A percentile compares a stretch with the other conserved stretches of the same genome.
Evolutionary conservation across 2,888 invertebrate species (phyloP).

Genomic region (Pristionchus maxplancki): DNA sequence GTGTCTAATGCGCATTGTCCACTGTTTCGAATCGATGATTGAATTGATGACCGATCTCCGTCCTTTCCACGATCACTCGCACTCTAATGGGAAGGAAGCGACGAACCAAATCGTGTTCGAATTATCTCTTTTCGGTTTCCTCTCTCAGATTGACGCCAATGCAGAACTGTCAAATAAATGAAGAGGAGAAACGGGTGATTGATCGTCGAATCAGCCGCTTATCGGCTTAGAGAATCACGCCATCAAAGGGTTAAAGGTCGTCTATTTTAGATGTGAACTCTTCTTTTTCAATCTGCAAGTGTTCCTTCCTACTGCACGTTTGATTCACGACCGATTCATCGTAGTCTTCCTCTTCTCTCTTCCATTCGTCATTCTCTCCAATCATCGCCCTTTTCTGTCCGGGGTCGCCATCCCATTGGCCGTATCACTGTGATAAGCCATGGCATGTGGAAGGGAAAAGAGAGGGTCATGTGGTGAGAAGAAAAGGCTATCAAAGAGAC

Average conservation of each 20-base stretch:
- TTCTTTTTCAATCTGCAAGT: background rate
- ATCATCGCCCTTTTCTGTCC: background rate
- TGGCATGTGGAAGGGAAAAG: background rate
- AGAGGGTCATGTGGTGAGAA: background rate
- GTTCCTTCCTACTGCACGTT: background rate
- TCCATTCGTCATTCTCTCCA: background rate
- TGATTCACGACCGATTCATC: background rate
- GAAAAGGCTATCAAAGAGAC: conserved; percentile 5
- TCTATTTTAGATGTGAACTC: background rate
- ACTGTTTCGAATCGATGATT: conserved; percentile 9
- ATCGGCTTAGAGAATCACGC: background rate
- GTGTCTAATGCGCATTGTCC: background rate
- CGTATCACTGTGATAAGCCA: conserved; percentile 20
- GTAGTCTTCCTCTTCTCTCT: background rate
- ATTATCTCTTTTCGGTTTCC: background rate
- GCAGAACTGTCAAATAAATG: background rate
- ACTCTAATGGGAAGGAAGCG: background rate
- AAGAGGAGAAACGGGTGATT: background rate
- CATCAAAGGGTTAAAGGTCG: conserved; percentile 1
- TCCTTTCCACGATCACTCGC: background rate
- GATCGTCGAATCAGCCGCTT: background rate
- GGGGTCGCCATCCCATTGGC: conserved; percentile 1
- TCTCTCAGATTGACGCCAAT: background rate
- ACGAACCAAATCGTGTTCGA: background rate
- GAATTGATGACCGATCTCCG: background rate